phyloP scores from a whole-genome alignment of 2,797 vertebrate species.

The Mico argentatus region DNA sequence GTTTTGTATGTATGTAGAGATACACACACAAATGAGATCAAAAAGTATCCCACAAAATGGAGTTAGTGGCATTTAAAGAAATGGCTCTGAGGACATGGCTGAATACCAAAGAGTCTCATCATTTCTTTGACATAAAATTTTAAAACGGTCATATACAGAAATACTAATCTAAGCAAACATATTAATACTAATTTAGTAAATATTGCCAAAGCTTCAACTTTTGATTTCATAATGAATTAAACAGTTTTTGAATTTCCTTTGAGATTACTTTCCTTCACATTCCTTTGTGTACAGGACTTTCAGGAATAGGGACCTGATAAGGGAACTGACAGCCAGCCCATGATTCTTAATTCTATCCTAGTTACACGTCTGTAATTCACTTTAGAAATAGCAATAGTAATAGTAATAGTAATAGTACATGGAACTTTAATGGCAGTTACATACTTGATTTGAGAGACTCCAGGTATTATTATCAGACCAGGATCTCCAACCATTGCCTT shows the following conservation, averaged over 20 bases:
- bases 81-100: neutral
- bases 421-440: neutral
- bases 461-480: neutral
- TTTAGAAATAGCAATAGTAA: neutral
- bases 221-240: neutral
- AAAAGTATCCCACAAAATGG: neutral
- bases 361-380: slow-evolving; percentile 7
- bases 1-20: slow-evolving; percentile 22
- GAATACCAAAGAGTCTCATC: neutral
- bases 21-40: neutral
- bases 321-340: neutral
- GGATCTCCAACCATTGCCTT: neutral
- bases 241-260: neutral
- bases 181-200: neutral
- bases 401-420: neutral
- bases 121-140: slow-evolving; percentile 26
- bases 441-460: slow-evolving; percentile 10
- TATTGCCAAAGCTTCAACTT: neutral
- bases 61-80: slow-evolving; percentile 34
- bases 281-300: neutral
- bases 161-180: neutral
- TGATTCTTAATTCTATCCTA: neutral
- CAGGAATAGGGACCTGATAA: neutral
- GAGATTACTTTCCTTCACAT: neutral
- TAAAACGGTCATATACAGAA: neutral